Evolutionary conservation across 2,797 vertebrate species (phyloP), one percentile per base, ranked within the genome.

Genomic region (Muscicapa striata): DNA sequence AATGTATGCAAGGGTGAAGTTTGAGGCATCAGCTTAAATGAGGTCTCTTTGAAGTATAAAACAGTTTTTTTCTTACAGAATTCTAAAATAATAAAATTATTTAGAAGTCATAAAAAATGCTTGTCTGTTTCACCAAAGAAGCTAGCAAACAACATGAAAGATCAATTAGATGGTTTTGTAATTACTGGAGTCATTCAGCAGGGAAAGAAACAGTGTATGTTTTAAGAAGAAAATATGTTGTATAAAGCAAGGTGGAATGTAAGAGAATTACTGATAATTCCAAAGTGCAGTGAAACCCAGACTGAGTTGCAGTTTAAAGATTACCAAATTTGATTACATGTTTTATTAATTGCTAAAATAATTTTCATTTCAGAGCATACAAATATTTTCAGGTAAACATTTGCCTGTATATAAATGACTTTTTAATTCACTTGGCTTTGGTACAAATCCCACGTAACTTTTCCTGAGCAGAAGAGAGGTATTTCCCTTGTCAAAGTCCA

Each of bases 1-100:
- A 97, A 95, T 94, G 96, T 66, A 87, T 91, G 82, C 82, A 88
- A 88, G 72, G 54, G 84, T 89, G 90, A 96, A 96, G 92, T 96
- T 77, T 72, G 68, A 93, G 61, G 88, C 91, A 80, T 76, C 15
- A 32, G 46, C 85, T 97, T 97, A 96, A 95, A 94, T 54, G 70
- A 57, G 81, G 92, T 68, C 83, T 15, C n/a, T 82, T 45, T 46
- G 10, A 96, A 96, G 62, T 27, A 76, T 85, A 93, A 95, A 83
- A 6, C 1, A 5, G 23, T 3, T 34, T 91, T 83, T 72, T 59
- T 38, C 72, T 96, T 90, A 87, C 2, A 96, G 85, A 95, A 96
- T 81, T 78, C 70, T 93, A 87, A 96, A 97, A 96, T 64, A 93
- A 84, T 94, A 88, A 78, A 91, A 67, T 87, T 73, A 93, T 87